Percentiles rank a stretch among this genome's conserved stretches.
phyloP scores from a whole-genome alignment of 2,888 invertebrate genomes.

The Tipula helvola region DNA sequence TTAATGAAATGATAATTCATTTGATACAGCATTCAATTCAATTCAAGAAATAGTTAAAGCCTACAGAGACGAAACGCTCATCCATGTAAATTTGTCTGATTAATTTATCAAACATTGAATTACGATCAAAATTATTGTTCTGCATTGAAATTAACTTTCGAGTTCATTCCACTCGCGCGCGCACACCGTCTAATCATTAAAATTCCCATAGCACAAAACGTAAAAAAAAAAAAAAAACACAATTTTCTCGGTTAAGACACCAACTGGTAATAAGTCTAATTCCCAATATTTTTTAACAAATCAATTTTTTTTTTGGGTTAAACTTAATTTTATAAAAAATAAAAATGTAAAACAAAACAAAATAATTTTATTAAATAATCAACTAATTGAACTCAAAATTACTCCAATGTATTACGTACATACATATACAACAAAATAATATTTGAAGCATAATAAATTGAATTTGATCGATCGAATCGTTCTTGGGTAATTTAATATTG shows the following conservation, averaged over 20 bases:
- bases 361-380: neutral
- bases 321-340: neutral
- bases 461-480: neutral
- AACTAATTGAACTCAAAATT: neutral
- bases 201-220: neutral
- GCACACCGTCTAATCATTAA: neutral
- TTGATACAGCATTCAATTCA: no score
- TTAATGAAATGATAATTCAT: no score
- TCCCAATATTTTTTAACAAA: neutral
- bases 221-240: neutral
- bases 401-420: neutral
- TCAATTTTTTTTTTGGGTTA: neutral
- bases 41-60: no score
- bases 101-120: no score
- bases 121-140: neutral
- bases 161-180: neutral
- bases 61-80: no score
- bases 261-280: neutral
- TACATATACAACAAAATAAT: neutral
- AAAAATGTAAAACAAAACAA: neutral
- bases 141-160: neutral
- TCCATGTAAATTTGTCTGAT: no score
- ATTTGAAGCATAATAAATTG: neutral
- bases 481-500: neutral
- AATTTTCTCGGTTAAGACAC: neutral